These are phyloP conservation scores for Thecocarcelia acutangulata DNA, from an alignment of 2,888 invertebrate genomes.

Conservation along the genomic window DNA sequence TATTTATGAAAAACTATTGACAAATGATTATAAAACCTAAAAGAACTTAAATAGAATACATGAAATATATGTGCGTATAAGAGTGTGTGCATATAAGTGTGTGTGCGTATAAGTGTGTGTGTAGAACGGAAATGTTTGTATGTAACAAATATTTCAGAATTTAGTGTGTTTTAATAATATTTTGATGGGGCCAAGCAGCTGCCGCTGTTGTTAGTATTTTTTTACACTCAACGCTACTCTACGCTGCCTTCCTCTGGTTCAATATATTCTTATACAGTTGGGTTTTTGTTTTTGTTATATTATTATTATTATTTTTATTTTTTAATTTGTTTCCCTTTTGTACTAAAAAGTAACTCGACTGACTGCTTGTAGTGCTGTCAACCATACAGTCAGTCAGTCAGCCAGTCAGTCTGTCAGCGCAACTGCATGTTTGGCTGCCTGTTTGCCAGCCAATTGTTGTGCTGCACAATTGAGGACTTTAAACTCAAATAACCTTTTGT, in stretches of 20 bases:
- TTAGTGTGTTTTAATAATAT: constrained; percentile 41
- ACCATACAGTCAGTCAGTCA: constrained; percentile 15
- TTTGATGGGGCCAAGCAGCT: constrained; percentile 58
- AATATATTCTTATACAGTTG: background rate
- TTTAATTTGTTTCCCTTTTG: constrained; percentile 41
- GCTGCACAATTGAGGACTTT: constrained; percentile 76
- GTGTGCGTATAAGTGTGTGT: constrained; percentile 8
- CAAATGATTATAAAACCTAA: constrained; percentile 52
- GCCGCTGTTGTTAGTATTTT: constrained; percentile 29
- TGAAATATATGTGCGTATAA: background rate
- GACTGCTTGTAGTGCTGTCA: constrained; percentile 20
- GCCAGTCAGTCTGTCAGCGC: constrained; percentile 13
- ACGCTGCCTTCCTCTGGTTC: background rate
- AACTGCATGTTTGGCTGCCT: constrained; percentile 10
- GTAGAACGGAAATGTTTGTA: constrained; percentile 53
- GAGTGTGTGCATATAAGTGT: background rate
- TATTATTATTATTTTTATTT: constrained; percentile 6
- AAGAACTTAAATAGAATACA: constrained; percentile 26
- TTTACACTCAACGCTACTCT: background rate
- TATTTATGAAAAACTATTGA: constrained; percentile 51
- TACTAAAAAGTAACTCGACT: constrained; percentile 41
- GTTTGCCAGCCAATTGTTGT: constrained; percentile 51
- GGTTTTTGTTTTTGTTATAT: background rate
- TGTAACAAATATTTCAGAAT: constrained; percentile 9
- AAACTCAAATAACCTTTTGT: constrained; percentile 77